Conservation (phyloP, 2,113 vertebrate species). For the Rhineura floridana region DNA sequence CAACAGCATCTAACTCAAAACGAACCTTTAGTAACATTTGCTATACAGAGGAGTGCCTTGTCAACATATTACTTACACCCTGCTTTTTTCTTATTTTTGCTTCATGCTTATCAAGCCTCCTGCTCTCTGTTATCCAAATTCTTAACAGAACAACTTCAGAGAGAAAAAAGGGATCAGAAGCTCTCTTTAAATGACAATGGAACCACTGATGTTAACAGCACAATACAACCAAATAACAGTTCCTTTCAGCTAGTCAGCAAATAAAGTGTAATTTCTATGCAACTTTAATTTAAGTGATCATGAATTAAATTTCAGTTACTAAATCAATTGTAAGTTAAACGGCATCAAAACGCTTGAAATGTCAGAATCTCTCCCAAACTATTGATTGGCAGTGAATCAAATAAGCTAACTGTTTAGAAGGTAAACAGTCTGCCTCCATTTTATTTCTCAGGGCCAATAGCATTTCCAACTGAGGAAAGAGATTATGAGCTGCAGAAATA, state of each 20-base stretch:
- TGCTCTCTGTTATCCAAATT: too few species aligned
- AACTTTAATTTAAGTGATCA: slow-evolving; percentile 64
- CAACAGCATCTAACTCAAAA: neutral
- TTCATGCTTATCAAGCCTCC: neutral
- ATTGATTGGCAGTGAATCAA: slow-evolving; percentile 61
- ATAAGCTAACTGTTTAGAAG: slow-evolving; percentile 65
- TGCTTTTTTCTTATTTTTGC: neutral
- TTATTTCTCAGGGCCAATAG: slow-evolving; percentile 52
- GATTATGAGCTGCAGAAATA: slow-evolving; percentile 48
- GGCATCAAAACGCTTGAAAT: slow-evolving; percentile 56
- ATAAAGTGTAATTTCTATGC: slow-evolving; percentile 55
- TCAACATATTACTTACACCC: neutral
- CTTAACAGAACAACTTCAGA: neutral
- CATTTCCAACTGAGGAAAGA: slow-evolving; percentile 54
- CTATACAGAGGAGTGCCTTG: neutral
- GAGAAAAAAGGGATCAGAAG: neutral
- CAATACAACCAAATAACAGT: slow-evolving; percentile 22
- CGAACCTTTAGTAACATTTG: neutral
- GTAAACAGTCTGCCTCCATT: slow-evolving; percentile 60
- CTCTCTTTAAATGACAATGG: neutral
- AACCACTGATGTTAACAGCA: slow-evolving; percentile 30
- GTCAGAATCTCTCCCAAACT: slow-evolving; percentile 62
- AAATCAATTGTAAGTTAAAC: slow-evolving; percentile 51
- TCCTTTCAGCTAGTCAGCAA: slow-evolving; percentile 20
- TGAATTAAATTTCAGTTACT: slow-evolving; percentile 60